Percentiles rank a stretch among this genome's conserved stretches.
These are phyloP conservation scores for Archivesica marissinica DNA, from an alignment of 1,140 invertebrate genomes.

Conservation along the genomic window DNA sequence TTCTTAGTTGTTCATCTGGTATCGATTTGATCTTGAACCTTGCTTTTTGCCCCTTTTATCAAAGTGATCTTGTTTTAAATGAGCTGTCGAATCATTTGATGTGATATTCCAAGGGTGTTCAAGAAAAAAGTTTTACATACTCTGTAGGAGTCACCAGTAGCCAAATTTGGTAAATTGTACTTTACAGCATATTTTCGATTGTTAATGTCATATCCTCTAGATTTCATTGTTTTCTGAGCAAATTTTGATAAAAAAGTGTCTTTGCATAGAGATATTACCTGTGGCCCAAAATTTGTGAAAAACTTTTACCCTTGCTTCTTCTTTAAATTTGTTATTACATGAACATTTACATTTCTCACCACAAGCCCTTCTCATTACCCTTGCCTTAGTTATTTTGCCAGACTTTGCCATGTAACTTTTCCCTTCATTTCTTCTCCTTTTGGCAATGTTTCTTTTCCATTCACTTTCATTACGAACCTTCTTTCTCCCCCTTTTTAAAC, in stretches of 20 bases:
- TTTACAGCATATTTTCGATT: background rate
- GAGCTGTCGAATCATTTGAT: background rate
- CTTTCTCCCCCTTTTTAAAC: no score
- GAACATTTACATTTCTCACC: no score
- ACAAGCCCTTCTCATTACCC: no score
- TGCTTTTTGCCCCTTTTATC: background rate
- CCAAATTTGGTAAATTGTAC: background rate
- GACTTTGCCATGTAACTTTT: no score
- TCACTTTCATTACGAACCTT: background rate
- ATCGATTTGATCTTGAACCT: background rate
- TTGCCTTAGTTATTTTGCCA: no score
- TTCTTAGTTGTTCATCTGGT: background rate
- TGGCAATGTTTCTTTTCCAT: background rate
- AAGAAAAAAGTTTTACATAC: background rate
- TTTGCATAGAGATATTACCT: background rate
- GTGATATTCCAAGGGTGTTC: background rate
- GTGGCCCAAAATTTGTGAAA: conserved; percentile 26
- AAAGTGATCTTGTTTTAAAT: background rate
- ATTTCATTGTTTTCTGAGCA: background rate
- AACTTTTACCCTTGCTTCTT: background rate
- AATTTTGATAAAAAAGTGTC: background rate
- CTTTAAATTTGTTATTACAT: background rate
- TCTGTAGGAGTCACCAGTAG: background rate
- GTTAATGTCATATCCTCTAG: background rate
- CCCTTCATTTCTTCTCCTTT: background rate